Percentiles rank a stretch among this genome's conserved stretches.
These are phyloP conservation scores for Puffinus mauretanicus DNA, from an alignment of 2,113 vertebrate genomes.

Conservation along the genomic window DNA sequence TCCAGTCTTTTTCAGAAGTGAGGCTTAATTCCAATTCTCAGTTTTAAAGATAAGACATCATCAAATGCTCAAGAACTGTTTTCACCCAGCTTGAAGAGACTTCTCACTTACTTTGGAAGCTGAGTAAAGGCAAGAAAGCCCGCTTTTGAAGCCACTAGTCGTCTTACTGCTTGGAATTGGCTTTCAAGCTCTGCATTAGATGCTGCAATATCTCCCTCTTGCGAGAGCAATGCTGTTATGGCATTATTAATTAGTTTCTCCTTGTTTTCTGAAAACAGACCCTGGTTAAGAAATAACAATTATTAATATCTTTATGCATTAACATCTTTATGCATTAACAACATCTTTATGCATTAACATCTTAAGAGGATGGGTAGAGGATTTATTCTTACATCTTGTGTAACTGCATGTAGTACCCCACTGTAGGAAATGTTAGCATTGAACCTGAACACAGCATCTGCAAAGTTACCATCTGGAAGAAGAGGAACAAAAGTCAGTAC, in stretches of 20 bases:
- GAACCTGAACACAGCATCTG: slow-evolving; percentile 97
- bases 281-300: slow-evolving; percentile 72
- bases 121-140: slow-evolving; percentile 98
- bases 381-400: slow-evolving; percentile 90
- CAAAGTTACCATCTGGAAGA: slow-evolving; percentile 91
- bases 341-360: neutral
- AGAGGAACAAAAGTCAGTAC: neutral
- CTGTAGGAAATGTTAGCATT: slow-evolving; percentile 98
- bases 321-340: neutral
- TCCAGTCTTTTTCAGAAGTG: neutral
- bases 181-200: slow-evolving; percentile 94
- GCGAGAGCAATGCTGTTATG: slow-evolving; percentile 90
- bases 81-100: neutral
- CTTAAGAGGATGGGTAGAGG: neutral
- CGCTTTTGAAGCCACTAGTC: slow-evolving; percentile 96
- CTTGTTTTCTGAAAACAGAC: slow-evolving; percentile 98
- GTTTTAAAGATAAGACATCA: neutral
- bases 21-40: neutral
- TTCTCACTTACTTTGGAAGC: slow-evolving; percentile 88
- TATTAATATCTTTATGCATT: neutral
- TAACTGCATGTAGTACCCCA: slow-evolving; percentile 96
- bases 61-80: neutral
- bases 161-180: slow-evolving; percentile 95
- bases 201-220: slow-evolving; percentile 86
- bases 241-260: slow-evolving; percentile 99